A percentile compares a stretch with the other conserved stretches of the same genome.
Evolutionary conservation across 1,140 invertebrate genomes (phyloP).

Genomic region (Microplitis mediator): DNA sequence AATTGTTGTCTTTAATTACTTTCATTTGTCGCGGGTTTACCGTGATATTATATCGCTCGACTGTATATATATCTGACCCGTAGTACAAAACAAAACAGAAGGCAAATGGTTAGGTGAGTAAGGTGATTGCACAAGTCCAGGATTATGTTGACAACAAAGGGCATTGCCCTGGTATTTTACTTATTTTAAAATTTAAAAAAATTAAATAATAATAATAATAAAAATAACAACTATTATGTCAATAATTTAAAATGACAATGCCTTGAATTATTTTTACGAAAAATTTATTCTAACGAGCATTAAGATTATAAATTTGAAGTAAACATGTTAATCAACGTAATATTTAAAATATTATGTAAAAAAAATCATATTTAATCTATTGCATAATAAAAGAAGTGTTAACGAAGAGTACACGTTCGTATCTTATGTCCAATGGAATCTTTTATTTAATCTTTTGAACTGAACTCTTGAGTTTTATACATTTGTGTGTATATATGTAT

Average conservation of each 20-base stretch:
- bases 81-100: not conserved
- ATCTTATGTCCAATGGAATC: not conserved
- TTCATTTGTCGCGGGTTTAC: not conserved
- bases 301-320: too few species aligned
- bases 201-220: not conserved
- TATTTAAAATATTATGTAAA: not conserved
- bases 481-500: too few species aligned
- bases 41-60: not conserved
- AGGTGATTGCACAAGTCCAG: not conserved
- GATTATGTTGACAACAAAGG: slow-evolving; percentile 2
- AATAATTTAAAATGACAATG: not conserved
- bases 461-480: slow-evolving; percentile 1
- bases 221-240: not conserved
- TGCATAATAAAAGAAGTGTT: not conserved
- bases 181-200: not conserved
- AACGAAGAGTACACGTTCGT: not conserved
- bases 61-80: not conserved
- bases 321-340: not conserved
- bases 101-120: slow-evolving; percentile 1
- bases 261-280: not conserved
- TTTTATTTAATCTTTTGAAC: not conserved
- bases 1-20: too few species aligned
- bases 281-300: too few species aligned
- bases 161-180: not conserved
- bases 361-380: not conserved